A percentile compares a stretch with the other conserved stretches of the same genome.
Conservation (phyloP, 2,888 invertebrate genomes). For the Malacosoma neustria region DNA sequence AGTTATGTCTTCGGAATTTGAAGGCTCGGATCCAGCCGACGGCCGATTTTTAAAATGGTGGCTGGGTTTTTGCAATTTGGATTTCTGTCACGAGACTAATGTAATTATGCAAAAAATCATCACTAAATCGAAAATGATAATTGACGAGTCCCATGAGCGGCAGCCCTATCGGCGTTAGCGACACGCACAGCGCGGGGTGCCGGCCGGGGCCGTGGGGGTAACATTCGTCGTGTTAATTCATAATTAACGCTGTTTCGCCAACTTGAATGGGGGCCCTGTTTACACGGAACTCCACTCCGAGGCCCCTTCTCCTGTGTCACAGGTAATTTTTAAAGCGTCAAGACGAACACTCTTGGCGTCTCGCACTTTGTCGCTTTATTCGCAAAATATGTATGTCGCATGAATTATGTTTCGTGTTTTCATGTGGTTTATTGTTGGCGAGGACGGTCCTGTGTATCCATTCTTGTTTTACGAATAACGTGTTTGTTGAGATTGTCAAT, state of each 20-base stretch:
- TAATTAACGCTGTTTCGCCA: constrained; percentile 42
- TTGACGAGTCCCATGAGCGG: background rate
- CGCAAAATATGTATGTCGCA: background rate
- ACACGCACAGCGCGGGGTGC: background rate
- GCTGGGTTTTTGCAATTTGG: too few relatives aligned
- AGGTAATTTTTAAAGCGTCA: background rate
- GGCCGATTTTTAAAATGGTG: too few relatives aligned
- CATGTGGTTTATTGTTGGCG: background rate
- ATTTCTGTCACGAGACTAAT: too few relatives aligned
- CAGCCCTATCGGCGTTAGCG: background rate
- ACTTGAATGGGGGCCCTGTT: constrained; percentile 42
- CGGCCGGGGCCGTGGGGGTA: background rate
- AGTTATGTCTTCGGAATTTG: too few relatives aligned
- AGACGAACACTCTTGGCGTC: background rate
- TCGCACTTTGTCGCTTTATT: background rate
- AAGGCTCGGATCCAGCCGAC: too few relatives aligned
- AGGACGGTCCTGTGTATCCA: too few relatives aligned
- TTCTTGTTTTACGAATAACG: too few relatives aligned
- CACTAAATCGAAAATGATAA: background rate
- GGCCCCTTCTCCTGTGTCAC: background rate
- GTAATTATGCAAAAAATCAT: too few relatives aligned
- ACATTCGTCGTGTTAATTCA: constrained; percentile 25
- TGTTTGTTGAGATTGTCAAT: too few relatives aligned
- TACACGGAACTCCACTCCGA: constrained; percentile 35
- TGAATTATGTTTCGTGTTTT: background rate